Percentiles rank a stretch among this genome's conserved stretches.
These are phyloP conservation scores for Hyles euphorbiae DNA, from an alignment of 1,140 invertebrate genomes.

Conservation along the genomic window DNA sequence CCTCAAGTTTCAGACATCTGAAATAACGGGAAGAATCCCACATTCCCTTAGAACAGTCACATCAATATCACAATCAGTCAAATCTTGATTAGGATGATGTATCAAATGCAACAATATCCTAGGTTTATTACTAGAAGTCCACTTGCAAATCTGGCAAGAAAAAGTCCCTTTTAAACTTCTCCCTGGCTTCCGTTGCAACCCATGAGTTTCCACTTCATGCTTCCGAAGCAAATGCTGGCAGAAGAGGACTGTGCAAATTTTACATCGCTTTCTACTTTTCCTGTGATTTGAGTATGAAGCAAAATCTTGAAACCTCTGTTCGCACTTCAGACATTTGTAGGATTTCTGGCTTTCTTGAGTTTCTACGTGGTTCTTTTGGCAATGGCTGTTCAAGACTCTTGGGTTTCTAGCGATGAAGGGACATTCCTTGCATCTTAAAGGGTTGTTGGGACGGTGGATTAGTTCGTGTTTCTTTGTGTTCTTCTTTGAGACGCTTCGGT, in stretches of 20 bases:
- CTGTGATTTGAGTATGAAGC: conserved; percentile 8
- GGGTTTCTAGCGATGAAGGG: conserved; percentile 42
- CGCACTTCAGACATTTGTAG: conserved; percentile 19
- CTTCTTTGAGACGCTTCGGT: conserved; percentile 56
- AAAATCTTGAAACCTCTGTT: conserved; percentile 20
- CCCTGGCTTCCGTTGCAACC: conserved; percentile 1
- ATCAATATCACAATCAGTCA: conserved; percentile 41
- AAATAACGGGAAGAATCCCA: conserved; percentile 23
- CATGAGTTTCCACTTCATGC: conserved; percentile 18
- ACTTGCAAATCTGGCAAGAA: conserved; percentile 35
- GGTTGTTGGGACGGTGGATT: conserved; percentile 52
- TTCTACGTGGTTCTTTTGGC: conserved; percentile 19
- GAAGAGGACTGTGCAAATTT: conserved; percentile 23
- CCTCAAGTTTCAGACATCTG: too few relatives aligned
- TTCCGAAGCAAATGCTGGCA: conserved; percentile 19
- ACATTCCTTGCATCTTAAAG: conserved; percentile 43
- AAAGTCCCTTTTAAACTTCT: conserved; percentile 25
- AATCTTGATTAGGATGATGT: conserved; percentile 49
- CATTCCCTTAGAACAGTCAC: conserved; percentile 39
- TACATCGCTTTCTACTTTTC: conserved; percentile 23
- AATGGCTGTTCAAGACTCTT: conserved; percentile 30
- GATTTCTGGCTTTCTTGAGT: conserved; percentile 5
- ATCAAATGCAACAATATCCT: conserved; percentile 52
- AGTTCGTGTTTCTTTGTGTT: conserved; percentile 57
- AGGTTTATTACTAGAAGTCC: conserved; percentile 31